phyloP scores from a whole-genome alignment of 2,888 invertebrate species.

The Agrilus cyanescens region DNA sequence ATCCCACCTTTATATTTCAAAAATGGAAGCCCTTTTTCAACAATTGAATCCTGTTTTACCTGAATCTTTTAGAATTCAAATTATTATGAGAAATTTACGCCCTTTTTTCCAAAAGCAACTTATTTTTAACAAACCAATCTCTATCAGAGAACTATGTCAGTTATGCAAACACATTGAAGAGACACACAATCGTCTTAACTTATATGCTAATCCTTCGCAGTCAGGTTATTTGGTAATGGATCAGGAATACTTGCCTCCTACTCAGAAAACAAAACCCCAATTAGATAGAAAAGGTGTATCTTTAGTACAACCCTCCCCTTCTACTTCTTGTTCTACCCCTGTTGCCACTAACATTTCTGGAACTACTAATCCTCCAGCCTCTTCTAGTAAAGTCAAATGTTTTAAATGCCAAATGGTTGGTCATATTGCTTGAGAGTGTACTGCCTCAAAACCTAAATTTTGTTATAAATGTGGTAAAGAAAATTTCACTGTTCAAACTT shows the following conservation, averaged over 20 bases:
- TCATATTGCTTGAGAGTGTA: no score
- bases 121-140: background rate
- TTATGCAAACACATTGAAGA: background rate
- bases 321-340: no score
- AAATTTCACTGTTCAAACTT: conserved; percentile 6
- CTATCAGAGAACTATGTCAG: background rate
- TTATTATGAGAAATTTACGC: background rate
- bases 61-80: background rate
- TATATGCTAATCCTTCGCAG: no score
- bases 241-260: no score
- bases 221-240: no score
- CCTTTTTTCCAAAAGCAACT: background rate
- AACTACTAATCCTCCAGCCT: no score
- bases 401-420: no score
- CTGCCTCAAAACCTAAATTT: conserved; percentile 2
- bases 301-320: no score
- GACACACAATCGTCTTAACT: background rate
- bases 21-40: background rate
- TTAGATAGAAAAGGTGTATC: no score
- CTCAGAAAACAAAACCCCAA: no score
- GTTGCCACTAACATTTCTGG: background rate
- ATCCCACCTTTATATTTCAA: background rate
- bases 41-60: background rate
- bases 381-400: no score
- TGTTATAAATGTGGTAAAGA: conserved; percentile 11